These are phyloP conservation scores for Apoda limacodes DNA, from an alignment of 2,888 invertebrate genomes.

Conservation along the genomic window DNA sequence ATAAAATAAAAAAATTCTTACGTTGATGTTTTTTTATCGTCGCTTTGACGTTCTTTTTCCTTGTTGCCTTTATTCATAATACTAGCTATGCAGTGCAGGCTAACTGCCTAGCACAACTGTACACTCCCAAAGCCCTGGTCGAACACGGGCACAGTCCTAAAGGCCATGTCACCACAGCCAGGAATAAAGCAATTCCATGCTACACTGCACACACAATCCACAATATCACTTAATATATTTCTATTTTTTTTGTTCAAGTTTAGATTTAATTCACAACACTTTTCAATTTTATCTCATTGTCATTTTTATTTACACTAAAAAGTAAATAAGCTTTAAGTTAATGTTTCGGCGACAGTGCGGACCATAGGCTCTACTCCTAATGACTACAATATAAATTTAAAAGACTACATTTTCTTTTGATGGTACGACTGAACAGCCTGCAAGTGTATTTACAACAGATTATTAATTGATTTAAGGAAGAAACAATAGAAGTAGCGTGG, in stretches of 20 bases:
- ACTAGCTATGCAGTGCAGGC: constrained; percentile 58
- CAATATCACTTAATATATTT: constrained; percentile 39
- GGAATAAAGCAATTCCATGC: constrained; percentile 46
- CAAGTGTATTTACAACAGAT: too few relatives aligned
- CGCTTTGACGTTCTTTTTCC: constrained; percentile 66
- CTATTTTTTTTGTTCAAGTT: constrained; percentile 37
- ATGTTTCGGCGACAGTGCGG: constrained; percentile 53
- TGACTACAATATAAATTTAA: too few relatives aligned
- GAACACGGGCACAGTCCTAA: constrained; percentile 40
- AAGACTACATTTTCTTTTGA: too few relatives aligned
- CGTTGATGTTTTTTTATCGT: constrained; percentile 65
- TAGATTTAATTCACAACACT: constrained; percentile 51
- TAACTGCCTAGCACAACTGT: constrained; percentile 50
- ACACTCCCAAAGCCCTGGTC: constrained; percentile 61
- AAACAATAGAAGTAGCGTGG: constrained; percentile 57
- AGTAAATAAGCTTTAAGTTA: constrained; percentile 39
- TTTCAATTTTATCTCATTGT: constrained; percentile 63
- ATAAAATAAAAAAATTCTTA: constrained; percentile 35
- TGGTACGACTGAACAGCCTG: too few relatives aligned
- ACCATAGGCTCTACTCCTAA: too few relatives aligned
- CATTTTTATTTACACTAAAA: constrained; percentile 64
- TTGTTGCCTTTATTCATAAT: constrained; percentile 67
- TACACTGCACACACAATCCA: constrained; percentile 38
- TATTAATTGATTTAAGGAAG: constrained; percentile 23
- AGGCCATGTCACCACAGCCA: constrained; percentile 65